Percentiles rank a stretch among this genome's conserved stretches.
phyloP scores from a whole-genome alignment of 2,888 invertebrate genomes.

The Acleris holmiana region DNA sequence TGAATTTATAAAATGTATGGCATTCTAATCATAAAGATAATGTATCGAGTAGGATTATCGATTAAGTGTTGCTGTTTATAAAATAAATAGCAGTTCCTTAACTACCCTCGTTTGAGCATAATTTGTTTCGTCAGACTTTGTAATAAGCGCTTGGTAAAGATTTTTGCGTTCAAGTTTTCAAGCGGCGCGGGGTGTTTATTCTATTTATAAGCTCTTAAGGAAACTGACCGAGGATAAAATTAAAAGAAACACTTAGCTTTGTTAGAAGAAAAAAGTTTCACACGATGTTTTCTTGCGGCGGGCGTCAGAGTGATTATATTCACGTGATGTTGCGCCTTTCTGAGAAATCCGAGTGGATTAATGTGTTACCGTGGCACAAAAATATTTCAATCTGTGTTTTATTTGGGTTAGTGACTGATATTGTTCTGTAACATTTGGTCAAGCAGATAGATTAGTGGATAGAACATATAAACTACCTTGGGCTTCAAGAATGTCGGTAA shows the following conservation, averaged over 20 bases:
- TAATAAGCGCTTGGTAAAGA: conserved; percentile 11
- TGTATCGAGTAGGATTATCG: conserved; percentile 2
- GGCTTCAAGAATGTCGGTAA: conserved; percentile 4
- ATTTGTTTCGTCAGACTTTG: conserved; percentile 6
- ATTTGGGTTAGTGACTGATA: conserved; percentile 7
- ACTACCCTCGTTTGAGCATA: conserved; percentile 2
- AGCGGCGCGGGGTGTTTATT: conserved; percentile 16
- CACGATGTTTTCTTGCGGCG: conserved; percentile 25
- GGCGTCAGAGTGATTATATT: conserved; percentile 13
- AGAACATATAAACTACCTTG: not conserved
- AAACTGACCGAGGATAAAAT: conserved; percentile 23
- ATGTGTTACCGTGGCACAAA: conserved; percentile 8
- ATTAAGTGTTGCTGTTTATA: not conserved
- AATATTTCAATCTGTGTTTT: not conserved
- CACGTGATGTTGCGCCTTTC: conserved; percentile 14
- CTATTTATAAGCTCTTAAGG: conserved; percentile 30
- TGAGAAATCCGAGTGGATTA: conserved; percentile 20
- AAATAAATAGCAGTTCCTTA: not conserved
- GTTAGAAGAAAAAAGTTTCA: conserved; percentile 26
- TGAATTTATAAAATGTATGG: no score
- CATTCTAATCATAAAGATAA: not conserved
- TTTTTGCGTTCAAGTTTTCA: conserved; percentile 32
- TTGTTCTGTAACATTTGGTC: conserved; percentile 1
- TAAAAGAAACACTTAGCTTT: conserved; percentile 34
- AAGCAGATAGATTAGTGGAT: not conserved